These are phyloP conservation scores for Oxystoma pomonae DNA, from an alignment of 2,888 invertebrate species.

Conservation along the genomic window DNA sequence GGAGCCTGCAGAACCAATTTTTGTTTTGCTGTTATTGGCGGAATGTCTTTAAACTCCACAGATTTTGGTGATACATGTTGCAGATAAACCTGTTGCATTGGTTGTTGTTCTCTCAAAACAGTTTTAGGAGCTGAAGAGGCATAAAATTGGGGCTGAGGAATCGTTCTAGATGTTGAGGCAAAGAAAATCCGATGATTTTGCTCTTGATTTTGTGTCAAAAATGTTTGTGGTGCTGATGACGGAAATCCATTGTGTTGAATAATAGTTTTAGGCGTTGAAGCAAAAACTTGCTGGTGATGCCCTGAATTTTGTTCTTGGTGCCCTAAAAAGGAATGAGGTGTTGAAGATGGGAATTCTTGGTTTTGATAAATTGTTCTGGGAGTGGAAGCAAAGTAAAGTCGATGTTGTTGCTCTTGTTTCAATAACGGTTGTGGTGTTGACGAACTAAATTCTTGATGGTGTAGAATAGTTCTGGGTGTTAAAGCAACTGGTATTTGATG, in stretches of 20 bases:
- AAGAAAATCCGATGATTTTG: neutral
- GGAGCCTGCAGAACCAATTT: neutral
- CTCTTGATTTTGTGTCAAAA: neutral
- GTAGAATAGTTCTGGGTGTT: neutral
- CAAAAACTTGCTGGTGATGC: neutral
- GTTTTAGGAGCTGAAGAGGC: neutral
- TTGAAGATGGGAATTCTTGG: neutral
- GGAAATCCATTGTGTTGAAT: neutral
- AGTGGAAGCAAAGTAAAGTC: neutral
- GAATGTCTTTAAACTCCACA: neutral
- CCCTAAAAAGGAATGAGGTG: neutral
- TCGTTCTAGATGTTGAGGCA: neutral
- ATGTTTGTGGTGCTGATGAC: neutral
- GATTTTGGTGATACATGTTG: too few relatives aligned
- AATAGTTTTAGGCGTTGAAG: neutral
- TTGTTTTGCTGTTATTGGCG: neutral
- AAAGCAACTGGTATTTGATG: neutral
- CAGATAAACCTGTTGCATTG: neutral
- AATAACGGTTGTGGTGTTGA: neutral
- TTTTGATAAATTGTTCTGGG: neutral
- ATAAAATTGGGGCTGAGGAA: neutral
- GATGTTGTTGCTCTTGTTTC: neutral
- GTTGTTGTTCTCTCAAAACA: neutral
- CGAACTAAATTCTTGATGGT: neutral
- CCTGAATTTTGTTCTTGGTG: neutral